Percentiles rank a stretch among this genome's conserved stretches.
Conservation (phyloP, 2,888 invertebrate species). For the Scaptomyza parva region DNA sequence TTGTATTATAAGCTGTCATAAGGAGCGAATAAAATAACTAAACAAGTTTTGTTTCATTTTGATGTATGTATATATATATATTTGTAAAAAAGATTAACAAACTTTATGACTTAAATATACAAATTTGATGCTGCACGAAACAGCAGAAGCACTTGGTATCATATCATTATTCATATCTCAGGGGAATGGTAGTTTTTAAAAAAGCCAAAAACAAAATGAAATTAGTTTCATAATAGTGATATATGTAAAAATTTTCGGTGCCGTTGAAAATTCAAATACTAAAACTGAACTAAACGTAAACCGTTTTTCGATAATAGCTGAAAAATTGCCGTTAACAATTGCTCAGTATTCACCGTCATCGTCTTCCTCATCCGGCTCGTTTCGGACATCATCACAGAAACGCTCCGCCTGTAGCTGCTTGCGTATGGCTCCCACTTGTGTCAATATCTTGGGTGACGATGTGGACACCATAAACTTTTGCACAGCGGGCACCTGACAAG, state of each 20-base stretch:
- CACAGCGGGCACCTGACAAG: slow-evolving; percentile 87
- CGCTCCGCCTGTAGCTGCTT: slow-evolving; percentile 89
- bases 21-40: neutral
- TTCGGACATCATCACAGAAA: slow-evolving; percentile 76
- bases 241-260: slow-evolving; percentile 21
- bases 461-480: slow-evolving; percentile 84
- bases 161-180: slow-evolving; percentile 47
- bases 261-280: slow-evolving; percentile 10
- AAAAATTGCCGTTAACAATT: slow-evolving; percentile 41
- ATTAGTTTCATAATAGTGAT: slow-evolving; percentile 7
- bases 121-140: slow-evolving; percentile 41
- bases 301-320: slow-evolving; percentile 25
- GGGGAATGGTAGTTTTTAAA: slow-evolving; percentile 12
- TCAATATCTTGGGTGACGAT: slow-evolving; percentile 86
- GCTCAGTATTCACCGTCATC: slow-evolving; percentile 52
- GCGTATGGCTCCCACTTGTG: slow-evolving; percentile 89
- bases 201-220: slow-evolving; percentile 16
- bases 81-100: slow-evolving; percentile 70
- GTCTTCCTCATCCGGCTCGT: slow-evolving; percentile 13
- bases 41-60: slow-evolving; percentile 4
- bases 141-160: slow-evolving; percentile 72
- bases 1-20: slow-evolving; percentile 7
- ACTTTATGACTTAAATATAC: slow-evolving; percentile 59
- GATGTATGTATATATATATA: slow-evolving; percentile 29
- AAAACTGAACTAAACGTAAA: slow-evolving; percentile 21